Percentiles rank a stretch among this genome's conserved stretches.
Conservation (phyloP, 35 echinoderm and acorn worm species). For the Eucidaris tribuloides region DNA sequence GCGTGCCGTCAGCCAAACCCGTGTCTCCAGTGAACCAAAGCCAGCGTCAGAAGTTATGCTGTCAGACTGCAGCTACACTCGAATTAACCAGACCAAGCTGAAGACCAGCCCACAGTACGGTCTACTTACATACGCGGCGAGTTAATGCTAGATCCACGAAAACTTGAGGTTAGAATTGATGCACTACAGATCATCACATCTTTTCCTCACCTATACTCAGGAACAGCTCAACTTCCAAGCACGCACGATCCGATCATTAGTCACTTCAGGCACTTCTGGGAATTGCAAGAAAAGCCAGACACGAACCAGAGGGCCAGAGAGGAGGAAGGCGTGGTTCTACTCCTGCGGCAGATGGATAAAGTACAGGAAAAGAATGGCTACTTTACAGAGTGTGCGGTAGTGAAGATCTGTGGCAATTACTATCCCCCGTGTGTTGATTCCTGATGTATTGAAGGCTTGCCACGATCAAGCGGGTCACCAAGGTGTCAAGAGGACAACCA, state of each 20-base stretch:
- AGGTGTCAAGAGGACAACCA: constrained; percentile 15
- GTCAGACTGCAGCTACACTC: not conserved
- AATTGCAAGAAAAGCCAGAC: not conserved
- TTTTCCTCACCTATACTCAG: no score
- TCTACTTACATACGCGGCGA: no score
- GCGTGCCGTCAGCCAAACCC: not conserved
- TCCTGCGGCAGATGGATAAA: not conserved
- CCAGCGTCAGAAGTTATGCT: not conserved
- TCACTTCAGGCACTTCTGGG: no score
- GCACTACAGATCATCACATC: no score
- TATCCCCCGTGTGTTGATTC: not conserved
- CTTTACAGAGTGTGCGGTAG: not conserved
- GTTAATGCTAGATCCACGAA: no score
- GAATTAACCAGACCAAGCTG: not conserved
- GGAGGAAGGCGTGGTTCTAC: no score
- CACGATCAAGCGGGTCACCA: constrained; percentile 61
- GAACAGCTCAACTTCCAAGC: not conserved
- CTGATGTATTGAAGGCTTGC: not conserved
- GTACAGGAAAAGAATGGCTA: not conserved
- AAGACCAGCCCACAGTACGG: not conserved
- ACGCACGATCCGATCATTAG: not conserved
- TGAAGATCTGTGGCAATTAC: not conserved
- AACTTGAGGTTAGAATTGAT: no score
- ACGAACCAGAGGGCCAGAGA: no score
- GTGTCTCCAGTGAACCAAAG: no score